Evolutionary conservation across 2,113 vertebrate genomes (phyloP).

Genomic region (Perca fluviatilis): DNA sequence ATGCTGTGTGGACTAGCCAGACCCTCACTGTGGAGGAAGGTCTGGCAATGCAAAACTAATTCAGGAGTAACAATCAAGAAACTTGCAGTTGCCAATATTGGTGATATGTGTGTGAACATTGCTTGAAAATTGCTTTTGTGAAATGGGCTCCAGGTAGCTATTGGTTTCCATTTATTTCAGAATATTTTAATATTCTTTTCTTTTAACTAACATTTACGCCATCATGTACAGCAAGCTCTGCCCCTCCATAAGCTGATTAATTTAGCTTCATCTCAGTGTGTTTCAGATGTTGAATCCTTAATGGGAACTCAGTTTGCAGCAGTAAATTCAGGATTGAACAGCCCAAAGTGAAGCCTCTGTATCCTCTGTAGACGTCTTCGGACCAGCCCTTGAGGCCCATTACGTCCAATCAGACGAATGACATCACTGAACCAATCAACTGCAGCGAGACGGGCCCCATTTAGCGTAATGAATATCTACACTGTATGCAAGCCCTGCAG

Average conservation of each 20-base stretch:
- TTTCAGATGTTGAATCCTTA: background rate
- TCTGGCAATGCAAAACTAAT: too few species aligned
- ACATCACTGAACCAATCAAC: conserved; percentile 25
- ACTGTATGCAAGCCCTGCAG: conserved; percentile 24
- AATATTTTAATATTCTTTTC: too few species aligned
- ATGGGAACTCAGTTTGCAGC: background rate
- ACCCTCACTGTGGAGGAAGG: too few species aligned
- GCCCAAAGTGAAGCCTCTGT: background rate
- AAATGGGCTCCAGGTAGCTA: too few species aligned
- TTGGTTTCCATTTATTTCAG: too few species aligned
- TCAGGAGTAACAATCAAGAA: too few species aligned
- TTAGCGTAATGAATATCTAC: conserved; percentile 63
- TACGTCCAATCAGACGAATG: conserved; percentile 31
- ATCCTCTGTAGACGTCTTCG: background rate
- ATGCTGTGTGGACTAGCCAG: too few species aligned
- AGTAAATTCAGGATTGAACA: background rate
- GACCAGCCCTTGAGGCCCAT: background rate
- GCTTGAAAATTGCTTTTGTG: too few species aligned
- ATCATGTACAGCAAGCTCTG: background rate
- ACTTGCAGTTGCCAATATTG: too few species aligned
- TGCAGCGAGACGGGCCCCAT: conserved; percentile 41
- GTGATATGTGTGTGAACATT: too few species aligned
- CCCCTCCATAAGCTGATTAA: background rate
- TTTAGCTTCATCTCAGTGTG: background rate
- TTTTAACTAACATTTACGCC: background rate